phyloP scores from a whole-genome alignment of 2,888 invertebrate species.

The Pristionchus entomophagus region DNA sequence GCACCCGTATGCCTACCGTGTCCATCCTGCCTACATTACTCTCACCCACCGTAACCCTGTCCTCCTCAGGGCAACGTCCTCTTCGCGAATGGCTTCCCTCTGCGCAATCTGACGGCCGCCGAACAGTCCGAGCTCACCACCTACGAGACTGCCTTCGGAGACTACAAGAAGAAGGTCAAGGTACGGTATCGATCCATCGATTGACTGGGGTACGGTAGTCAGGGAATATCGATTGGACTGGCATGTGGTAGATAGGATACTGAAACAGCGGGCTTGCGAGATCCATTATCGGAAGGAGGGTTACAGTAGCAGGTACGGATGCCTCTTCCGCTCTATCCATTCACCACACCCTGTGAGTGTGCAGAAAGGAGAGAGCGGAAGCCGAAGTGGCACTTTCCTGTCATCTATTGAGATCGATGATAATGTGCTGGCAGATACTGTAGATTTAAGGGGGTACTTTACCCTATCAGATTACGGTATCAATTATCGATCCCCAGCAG shows the following conservation, averaged over 20 bases:
- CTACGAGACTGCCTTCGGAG: slow-evolving; percentile 61
- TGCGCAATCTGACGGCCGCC: slow-evolving; percentile 64
- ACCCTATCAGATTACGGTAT: neutral
- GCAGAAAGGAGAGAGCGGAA: too few relatives aligned
- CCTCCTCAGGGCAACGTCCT: slow-evolving; percentile 62
- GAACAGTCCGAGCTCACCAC: slow-evolving; percentile 63
- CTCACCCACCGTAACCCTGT: neutral
- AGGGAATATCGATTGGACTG: neutral
- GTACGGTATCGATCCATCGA: neutral
- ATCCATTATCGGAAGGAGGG: too few relatives aligned
- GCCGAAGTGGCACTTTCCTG: too few relatives aligned
- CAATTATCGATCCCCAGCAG: slow-evolving; percentile 12
- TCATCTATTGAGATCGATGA: too few relatives aligned
- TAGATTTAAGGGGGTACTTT: too few relatives aligned
- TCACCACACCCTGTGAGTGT: too few relatives aligned
- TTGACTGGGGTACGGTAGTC: neutral
- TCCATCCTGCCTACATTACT: too few relatives aligned
- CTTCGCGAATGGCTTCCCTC: slow-evolving; percentile 70
- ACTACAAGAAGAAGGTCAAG: slow-evolving; percentile 61
- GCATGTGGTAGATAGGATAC: too few relatives aligned
- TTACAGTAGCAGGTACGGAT: neutral
- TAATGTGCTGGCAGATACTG: too few relatives aligned
- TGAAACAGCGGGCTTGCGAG: too few relatives aligned
- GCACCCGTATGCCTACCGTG: too few relatives aligned
- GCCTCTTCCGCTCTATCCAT: too few relatives aligned